Conservation (phyloP, 2,113 vertebrate genomes). For the Cyphomyrus discorhynchus region DNA sequence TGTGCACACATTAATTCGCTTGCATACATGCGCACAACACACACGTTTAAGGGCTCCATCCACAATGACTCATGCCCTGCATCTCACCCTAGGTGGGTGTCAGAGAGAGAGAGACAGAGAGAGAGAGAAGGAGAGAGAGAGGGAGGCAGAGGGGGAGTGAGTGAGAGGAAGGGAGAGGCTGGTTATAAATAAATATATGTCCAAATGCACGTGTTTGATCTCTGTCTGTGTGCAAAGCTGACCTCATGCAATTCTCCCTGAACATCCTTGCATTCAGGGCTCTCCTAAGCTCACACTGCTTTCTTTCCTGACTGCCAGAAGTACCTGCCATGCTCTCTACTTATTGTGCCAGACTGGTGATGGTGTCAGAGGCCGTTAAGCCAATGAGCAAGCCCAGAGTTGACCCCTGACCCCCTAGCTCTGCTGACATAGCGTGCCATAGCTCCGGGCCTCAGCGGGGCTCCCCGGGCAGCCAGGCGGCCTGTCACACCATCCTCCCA, state of each 20-base stretch:
- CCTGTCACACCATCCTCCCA: background rate
- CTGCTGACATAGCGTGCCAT: background rate
- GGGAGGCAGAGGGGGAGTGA: background rate
- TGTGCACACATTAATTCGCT: background rate
- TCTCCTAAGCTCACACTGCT: background rate
- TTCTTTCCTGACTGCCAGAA: background rate
- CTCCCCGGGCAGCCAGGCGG: background rate
- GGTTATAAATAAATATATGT: background rate
- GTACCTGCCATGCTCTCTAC: background rate
- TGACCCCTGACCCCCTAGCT: background rate
- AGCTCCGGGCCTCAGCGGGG: background rate
- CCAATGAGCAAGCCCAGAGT: background rate
- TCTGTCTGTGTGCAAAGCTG: background rate
- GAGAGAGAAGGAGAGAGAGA: background rate
- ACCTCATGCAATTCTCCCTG: background rate
- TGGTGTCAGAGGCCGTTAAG: background rate
- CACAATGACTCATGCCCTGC: slow-evolving; percentile 21
- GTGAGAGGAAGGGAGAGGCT: background rate
- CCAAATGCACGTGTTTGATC: background rate
- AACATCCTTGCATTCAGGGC: background rate
- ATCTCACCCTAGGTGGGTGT: slow-evolving; percentile 15
- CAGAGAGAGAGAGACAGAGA: slow-evolving; percentile 4
- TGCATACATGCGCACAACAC: slow-evolving; percentile 1
- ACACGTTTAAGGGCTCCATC: slow-evolving; percentile 8
- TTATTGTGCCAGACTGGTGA: background rate